A percentile compares a stretch with the other conserved stretches of the same genome.
phyloP scores from a whole-genome alignment of 53 echinoderm and acorn worm genomes.

The Astropecten irregularis region DNA sequence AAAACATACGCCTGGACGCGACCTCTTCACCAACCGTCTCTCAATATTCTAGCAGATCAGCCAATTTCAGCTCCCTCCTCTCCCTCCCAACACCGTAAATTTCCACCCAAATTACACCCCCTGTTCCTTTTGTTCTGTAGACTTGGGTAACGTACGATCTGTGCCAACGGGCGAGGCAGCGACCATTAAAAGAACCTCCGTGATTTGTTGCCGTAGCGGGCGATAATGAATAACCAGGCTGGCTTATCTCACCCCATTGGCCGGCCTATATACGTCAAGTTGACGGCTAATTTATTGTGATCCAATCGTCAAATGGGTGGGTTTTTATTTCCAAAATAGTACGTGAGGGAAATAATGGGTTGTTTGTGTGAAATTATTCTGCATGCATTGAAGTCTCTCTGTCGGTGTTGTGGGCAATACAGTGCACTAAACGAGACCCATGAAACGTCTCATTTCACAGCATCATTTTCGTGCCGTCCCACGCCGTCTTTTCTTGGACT shows the following conservation, averaged over 20 bases:
- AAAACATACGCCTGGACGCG: constrained; percentile 38
- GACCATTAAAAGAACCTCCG: constrained; percentile 3
- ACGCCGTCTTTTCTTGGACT: no score
- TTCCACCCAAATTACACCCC: constrained; percentile 24
- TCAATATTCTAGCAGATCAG: constrained; percentile 49
- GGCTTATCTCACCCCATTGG: constrained; percentile 26
- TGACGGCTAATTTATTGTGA: constrained; percentile 41
- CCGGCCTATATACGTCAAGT: constrained; percentile 55
- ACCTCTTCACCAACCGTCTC: constrained; percentile 37
- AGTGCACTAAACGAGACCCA: no score
- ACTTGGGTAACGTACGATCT: constrained; percentile 32
- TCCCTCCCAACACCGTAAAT: constrained; percentile 50
- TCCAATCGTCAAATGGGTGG: constrained; percentile 47
- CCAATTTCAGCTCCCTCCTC: constrained; percentile 21
- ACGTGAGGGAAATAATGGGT: background rate
- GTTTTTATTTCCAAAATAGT: constrained; percentile 31
- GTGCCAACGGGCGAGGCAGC: constrained; percentile 27
- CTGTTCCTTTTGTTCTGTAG: background rate
- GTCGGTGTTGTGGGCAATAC: no score
- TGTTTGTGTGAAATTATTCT: constrained; percentile 19
- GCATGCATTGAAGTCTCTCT: no score
- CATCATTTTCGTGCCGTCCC: no score
- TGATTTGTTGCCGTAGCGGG: constrained; percentile 29
- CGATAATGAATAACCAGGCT: constrained; percentile 39
- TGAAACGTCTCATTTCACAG: no score